Base-by-base conservation (phyloP, 1,140 invertebrate genomes). In the Melipona quadrifasciata region DNA sequence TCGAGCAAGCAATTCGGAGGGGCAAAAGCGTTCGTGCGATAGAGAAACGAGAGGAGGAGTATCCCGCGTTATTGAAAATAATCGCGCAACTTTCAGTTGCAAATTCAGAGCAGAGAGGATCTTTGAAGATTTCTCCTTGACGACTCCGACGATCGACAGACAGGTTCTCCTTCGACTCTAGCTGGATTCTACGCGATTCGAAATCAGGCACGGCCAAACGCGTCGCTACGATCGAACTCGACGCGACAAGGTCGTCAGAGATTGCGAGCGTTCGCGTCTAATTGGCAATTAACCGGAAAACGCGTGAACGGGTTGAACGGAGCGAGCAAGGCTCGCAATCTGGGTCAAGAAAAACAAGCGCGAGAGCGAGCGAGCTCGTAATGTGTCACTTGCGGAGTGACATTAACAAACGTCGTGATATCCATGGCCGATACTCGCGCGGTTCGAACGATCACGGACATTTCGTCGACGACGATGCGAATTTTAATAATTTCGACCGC, bases 321-420 rank as follows among this genome's bases (percentile, higher is more conserved):
- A 80, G 57, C n/a, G 57, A 21, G 64, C 70, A 75, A 73, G n/a
- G 21, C 51, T 51, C 39, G 39, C 47, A 82, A 77, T 80, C 61
- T 53, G 61, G 86, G 75, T 74, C 85, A 84, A 87, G 85, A 73
- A 80, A 84, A 87, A 87, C 80, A 79, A 87, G 78, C 77, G 71
- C 24, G 39, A 47, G 39, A 2, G 3, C 24, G 24, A n/a, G n/a
- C 64, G 57, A 47, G 39, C 39, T 47, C 6, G 39, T 47, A 47
- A 47, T 81, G 65, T 86, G 85, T 87, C 80, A 58, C 70, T 87
- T 74, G 74, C 75, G 71, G 51, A 34, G 57, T 31, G 74, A 64
- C 74, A 80, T 64, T 87, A 86, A 86, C 75, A 86, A 87, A 39
- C 47, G 51, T 84, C 80, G 86, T 86, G 80, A 84, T 87, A 84